A percentile compares a stretch with the other conserved stretches of the same genome.
These are phyloP conservation scores for Epistrophella euchroma DNA, from an alignment of 2,888 invertebrate species.

Conservation along the genomic window DNA sequence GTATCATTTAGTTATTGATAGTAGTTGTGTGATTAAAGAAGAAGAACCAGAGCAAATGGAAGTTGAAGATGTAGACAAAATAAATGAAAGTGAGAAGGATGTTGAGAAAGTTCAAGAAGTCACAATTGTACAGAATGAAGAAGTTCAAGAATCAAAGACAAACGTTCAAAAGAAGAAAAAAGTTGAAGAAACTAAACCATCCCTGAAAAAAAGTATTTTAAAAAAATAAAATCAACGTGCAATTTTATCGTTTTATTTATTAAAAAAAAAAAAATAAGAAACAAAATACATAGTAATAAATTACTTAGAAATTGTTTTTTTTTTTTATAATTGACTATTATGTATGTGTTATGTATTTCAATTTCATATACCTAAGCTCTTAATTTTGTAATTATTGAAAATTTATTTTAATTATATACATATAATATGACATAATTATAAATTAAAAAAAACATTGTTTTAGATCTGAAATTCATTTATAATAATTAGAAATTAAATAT, in stretches of 20 bases:
- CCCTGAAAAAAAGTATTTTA: slow-evolving; percentile 3
- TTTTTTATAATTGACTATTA: background rate
- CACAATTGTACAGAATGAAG: background rate
- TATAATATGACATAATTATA: no score
- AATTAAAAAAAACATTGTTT: no score
- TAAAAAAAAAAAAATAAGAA: background rate
- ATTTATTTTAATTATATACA: no score
- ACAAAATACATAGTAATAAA: background rate
- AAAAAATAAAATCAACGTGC: background rate
- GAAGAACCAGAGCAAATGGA: slow-evolving; percentile 69
- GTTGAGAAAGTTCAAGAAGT: background rate
- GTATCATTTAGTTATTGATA: slow-evolving; percentile 86
- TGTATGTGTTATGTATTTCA: background rate
- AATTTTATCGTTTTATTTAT: background rate
- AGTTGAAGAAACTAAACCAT: background rate
- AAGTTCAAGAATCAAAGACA: background rate
- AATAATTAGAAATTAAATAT: no score
- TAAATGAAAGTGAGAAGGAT: background rate
- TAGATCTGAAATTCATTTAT: no score
- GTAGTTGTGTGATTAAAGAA: slow-evolving; percentile 59
- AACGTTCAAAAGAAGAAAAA: background rate
- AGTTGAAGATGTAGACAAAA: slow-evolving; percentile 76
- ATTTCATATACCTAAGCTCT: background rate
- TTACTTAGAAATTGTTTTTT: background rate
- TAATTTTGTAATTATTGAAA: background rate